These are phyloP conservation scores for Pediacus dermestoides DNA, from an alignment of 2,888 invertebrate genomes.

Conservation along the genomic window DNA sequence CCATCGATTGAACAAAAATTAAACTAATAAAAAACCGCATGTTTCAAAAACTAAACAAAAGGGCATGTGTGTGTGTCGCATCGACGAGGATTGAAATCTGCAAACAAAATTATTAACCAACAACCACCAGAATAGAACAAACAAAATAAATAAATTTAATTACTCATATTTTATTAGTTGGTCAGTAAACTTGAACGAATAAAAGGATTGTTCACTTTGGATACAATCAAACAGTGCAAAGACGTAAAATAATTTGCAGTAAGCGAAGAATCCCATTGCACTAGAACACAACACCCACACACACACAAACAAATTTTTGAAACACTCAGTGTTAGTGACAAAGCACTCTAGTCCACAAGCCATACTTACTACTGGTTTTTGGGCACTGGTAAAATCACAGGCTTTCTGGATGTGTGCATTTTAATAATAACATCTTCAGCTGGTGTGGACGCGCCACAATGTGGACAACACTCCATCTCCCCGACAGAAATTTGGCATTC, in stretches of 20 bases:
- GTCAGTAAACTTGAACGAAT: too few relatives aligned
- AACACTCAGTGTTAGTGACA: conserved; percentile 17
- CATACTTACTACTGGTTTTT: conserved; percentile 44
- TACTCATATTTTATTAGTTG: too few relatives aligned
- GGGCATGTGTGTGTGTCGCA: too few relatives aligned
- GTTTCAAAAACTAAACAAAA: conserved; percentile 18
- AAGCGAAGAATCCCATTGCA: neutral
- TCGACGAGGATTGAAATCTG: too few relatives aligned
- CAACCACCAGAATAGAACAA: too few relatives aligned
- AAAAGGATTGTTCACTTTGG: too few relatives aligned
- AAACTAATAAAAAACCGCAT: conserved; percentile 15
- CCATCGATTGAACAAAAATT: neutral
- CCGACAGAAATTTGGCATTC: conserved; percentile 59
- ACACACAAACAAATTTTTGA: conserved; percentile 14
- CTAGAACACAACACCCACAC: neutral
- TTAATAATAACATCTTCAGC: conserved; percentile 59
- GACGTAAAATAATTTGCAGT: too few relatives aligned
- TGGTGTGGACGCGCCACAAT: conserved; percentile 64
- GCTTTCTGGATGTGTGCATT: conserved; percentile 61
- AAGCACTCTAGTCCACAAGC: conserved; percentile 9
- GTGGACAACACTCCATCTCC: conserved; percentile 59
- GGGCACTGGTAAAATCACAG: conserved; percentile 61
- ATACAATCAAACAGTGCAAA: too few relatives aligned
- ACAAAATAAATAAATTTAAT: too few relatives aligned
- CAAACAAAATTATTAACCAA: too few relatives aligned